Percentiles rank a stretch among this genome's conserved stretches.
Evolutionary conservation across 2,888 invertebrate genomes (phyloP).

Genomic region (Pantelozetes paolii): DNA sequence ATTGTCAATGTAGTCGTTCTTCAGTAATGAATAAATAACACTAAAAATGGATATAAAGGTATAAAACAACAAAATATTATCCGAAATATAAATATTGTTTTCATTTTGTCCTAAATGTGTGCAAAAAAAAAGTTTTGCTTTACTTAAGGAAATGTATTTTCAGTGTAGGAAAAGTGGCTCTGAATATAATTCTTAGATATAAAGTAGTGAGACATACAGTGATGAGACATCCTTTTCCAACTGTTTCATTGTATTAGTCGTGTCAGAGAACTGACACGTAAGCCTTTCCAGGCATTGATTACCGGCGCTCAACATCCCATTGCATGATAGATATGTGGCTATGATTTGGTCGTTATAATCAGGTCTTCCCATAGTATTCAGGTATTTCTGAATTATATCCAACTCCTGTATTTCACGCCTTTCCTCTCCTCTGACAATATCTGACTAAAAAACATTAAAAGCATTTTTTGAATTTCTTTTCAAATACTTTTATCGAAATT

Average conservation of each 20-base stretch:
- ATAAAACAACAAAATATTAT: neutral
- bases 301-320: conserved; percentile 46
- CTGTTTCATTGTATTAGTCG: conserved; percentile 40
- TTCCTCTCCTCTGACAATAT: neutral
- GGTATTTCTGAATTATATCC: conserved; percentile 46
- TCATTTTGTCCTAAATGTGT: conserved; percentile 6
- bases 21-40: conserved; percentile 47
- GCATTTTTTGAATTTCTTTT: too few species aligned
- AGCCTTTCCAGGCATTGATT: conserved; percentile 48
- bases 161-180: too few species aligned
- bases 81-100: conserved; percentile 18
- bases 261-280: conserved; percentile 47
- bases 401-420: conserved; percentile 41
- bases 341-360: conserved; percentile 48
- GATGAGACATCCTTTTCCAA: conserved; percentile 48
- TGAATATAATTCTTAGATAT: too few species aligned
- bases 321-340: conserved; percentile 48
- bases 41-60: conserved; percentile 40
- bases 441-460: neutral
- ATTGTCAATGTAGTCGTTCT: conserved; percentile 46
- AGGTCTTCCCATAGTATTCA: conserved; percentile 46
- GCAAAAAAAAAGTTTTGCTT: too few species aligned
- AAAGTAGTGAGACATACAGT: conserved; percentile 45
- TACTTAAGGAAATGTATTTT: too few species aligned
- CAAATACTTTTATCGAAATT: too few species aligned